Percentiles rank a stretch among this genome's conserved stretches.
phyloP scores from a whole-genome alignment of 1,140 invertebrate species.

The Cydia splendana region DNA sequence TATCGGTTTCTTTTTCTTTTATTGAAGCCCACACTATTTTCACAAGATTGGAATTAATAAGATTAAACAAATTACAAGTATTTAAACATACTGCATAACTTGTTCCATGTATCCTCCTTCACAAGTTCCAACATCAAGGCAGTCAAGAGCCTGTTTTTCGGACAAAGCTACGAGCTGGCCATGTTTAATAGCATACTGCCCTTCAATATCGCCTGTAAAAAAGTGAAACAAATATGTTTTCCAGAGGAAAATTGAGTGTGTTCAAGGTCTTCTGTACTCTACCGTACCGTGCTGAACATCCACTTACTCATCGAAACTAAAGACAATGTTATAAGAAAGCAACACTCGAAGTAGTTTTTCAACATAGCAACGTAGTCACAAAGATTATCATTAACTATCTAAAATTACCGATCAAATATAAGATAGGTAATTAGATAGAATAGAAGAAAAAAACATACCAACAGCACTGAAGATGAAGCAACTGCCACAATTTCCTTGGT shows the following conservation, averaged over 20 bases:
- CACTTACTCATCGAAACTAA: no score
- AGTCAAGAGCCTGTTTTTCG: not conserved
- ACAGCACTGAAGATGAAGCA: conserved; percentile 19
- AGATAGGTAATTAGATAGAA: not conserved
- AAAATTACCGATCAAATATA: not conserved
- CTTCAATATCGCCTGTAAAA: conserved; percentile 1
- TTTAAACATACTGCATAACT: not conserved
- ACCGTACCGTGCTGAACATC: no score
- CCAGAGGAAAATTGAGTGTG: no score
- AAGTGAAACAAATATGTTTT: not conserved
- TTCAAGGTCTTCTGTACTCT: no score
- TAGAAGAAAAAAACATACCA: not conserved
- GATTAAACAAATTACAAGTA: not conserved
- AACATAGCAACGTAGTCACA: not conserved
- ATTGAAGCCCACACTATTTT: not conserved
- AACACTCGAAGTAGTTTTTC: no score
- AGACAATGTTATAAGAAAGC: no score
- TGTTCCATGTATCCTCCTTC: not conserved
- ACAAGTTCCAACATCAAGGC: not conserved
- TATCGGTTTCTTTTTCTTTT: not conserved
- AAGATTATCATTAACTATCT: not conserved
- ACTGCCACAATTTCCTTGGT: not conserved
- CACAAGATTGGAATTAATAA: no score
- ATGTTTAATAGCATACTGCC: conserved; percentile 6
- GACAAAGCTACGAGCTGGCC: not conserved